These are phyloP conservation scores for Noctua janthe DNA, from an alignment of 2,888 invertebrate species.

Conservation along the genomic window DNA sequence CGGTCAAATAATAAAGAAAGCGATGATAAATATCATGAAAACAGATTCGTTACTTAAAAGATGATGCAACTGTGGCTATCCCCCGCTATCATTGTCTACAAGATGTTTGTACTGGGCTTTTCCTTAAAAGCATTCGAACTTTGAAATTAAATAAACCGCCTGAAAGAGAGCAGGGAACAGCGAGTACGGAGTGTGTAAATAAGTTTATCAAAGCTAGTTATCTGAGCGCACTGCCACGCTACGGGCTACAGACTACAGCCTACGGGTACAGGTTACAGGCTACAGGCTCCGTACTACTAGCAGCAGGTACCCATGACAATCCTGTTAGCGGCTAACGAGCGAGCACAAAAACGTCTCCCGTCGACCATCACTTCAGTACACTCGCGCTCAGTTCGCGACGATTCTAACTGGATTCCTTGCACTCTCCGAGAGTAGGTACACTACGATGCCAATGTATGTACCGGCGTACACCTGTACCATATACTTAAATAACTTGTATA, in stretches of 20 bases:
- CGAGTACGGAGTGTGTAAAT: neutral
- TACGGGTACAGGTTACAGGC: neutral
- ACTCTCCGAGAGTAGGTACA: neutral
- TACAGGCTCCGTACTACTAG: neutral
- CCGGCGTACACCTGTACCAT: too few relatives aligned
- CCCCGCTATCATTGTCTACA: neutral
- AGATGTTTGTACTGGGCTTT: neutral
- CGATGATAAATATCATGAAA: neutral
- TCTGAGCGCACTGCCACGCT: neutral
- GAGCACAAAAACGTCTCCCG: conserved; percentile 30
- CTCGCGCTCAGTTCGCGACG: neutral
- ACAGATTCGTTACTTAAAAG: neutral
- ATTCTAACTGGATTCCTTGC: conserved; percentile 23
- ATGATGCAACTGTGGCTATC: neutral
- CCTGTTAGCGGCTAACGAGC: conserved; percentile 41
- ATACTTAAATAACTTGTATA: neutral
- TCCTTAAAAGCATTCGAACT: too few relatives aligned
- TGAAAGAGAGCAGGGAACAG: neutral
- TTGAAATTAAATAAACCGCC: too few relatives aligned
- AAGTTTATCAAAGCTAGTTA: conserved; percentile 31
- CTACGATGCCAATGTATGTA: too few relatives aligned
- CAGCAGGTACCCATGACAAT: conserved; percentile 11
- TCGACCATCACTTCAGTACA: neutral
- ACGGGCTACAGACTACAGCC: neutral
- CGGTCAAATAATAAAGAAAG: too few relatives aligned